Evolutionary conservation across 2,888 invertebrate species (phyloP), one percentile per base, ranked within the genome.

Genomic region (Caenorhabditis macrosperma): DNA sequence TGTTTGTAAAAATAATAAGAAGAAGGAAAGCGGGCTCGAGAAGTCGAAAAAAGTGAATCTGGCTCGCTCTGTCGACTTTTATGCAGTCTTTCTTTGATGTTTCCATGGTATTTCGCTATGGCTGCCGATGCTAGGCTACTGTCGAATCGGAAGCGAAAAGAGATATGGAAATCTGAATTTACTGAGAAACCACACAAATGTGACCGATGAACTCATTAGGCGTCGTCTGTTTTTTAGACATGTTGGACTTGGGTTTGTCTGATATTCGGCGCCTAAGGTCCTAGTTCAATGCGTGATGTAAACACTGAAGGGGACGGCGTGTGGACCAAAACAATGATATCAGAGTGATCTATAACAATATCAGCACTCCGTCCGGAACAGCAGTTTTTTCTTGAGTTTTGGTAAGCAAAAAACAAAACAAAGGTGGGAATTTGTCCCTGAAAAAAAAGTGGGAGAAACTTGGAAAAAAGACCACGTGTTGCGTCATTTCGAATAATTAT

Each of bases 321-420:
- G 20, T n/a, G n/a, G n/a, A n/a, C 4, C n/a, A n/a, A 59, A 59
- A 59, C 38, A 59, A 41, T 22, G 57, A 57, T 57, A 28, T 33
- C 57, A 57, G 57, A 17, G 20, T 9, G 38, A 38, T 12, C 15
- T 38, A 15, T 38, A n/a, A n/a, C n/a, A n/a, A n/a, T 38, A 38
- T 38, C 38, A 38, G 15, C 38, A 3, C 12, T 15, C 38, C 3
- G 10, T 38, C 12, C 15, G n/a, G 38, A 6, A 38, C 15, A 15
- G 3, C 3, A 38, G 10, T 38, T 38, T n/a, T n/a, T n/a, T n/a
- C n/a, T n/a, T 38, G 38, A 38, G 38, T 17, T 15, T 24, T 54
- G 30, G 7, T 28, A 20, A 35, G 30, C 20, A 20, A 30, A 35
- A 55, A 55, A 30, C 30, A 35, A 55, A 35, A 55, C 35, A 35